A percentile compares a stretch with the other conserved stretches of the same genome.
These are phyloP conservation scores for Prionchulus punctatus DNA, from an alignment of 2,888 invertebrate species.

Conservation along the genomic window DNA sequence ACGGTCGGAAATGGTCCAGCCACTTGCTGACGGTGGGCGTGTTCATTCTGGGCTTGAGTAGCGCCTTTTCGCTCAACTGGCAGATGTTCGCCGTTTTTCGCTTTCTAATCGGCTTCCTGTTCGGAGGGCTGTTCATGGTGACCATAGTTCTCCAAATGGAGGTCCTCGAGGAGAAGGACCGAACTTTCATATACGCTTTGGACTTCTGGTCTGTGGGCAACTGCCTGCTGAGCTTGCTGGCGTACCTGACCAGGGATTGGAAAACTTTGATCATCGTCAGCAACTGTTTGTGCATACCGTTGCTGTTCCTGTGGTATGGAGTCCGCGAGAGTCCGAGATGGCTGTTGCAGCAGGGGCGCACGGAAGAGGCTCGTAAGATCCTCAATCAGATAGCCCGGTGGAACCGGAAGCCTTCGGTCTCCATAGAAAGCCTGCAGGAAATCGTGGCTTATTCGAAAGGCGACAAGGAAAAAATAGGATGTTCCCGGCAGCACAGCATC, in stretches of 20 bases:
- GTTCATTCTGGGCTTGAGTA: slow-evolving; percentile 14
- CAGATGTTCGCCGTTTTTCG: slow-evolving; percentile 13
- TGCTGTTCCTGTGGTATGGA: slow-evolving; percentile 14
- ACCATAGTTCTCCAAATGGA: slow-evolving; percentile 16
- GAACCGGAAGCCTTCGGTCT: slow-evolving; percentile 9
- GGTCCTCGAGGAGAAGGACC: slow-evolving; percentile 16
- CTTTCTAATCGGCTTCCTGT: slow-evolving; percentile 17
- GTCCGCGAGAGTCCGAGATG: slow-evolving; percentile 19
- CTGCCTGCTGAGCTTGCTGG: slow-evolving; percentile 12
- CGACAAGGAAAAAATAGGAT: background rate
- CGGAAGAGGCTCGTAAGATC: slow-evolving; percentile 11
- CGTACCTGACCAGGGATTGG: slow-evolving; percentile 16
- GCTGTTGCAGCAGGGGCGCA: slow-evolving; percentile 17
- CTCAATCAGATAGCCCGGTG: slow-evolving; percentile 15
- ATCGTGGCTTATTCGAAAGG: background rate
- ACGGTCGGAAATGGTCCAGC: slow-evolving; percentile 15
- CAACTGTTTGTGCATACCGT: slow-evolving; percentile 15
- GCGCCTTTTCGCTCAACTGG: slow-evolving; percentile 6
- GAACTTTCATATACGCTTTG: slow-evolving; percentile 10
- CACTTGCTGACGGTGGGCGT: slow-evolving; percentile 15
- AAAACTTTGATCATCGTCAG: slow-evolving; percentile 13
- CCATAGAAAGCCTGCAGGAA: background rate
- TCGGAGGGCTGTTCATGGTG: slow-evolving; percentile 16
- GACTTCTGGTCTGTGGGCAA: background rate
- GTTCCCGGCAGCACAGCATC: slow-evolving; percentile 16